Base-by-base conservation (phyloP, 2,797 vertebrate species). In the Tamandua tetradactyla region DNA sequence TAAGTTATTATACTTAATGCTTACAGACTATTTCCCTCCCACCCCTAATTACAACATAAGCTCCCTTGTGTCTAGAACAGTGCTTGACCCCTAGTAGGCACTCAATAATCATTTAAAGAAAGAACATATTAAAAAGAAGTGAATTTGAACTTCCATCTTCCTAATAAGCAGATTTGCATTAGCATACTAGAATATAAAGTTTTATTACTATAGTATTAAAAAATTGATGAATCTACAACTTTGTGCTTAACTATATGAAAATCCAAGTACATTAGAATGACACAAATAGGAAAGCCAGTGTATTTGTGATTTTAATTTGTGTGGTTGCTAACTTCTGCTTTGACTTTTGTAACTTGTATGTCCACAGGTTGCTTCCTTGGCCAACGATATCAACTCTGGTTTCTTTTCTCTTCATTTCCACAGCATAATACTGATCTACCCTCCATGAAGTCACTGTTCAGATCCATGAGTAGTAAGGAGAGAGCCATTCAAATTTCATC, bases 131-230 rank as follows among this genome's bases (percentile, higher is more conserved):
- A 62, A 72, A 93, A 81, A 18, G 66, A 59, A 76, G 44, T 68
- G 75, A 78, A 86, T 79, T 13, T 87, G 69, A 72, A 74, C 13
- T 74, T 82, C 17, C 2, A 85, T 32, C 69, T 83, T 69, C 18
- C 44, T 32, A 93, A 80, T 17, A 52, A 68, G 71, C 30, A 71
- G 55, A 89, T 87, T 57, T 69, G 23, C 35, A 91, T 84, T 85
- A 76, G 37, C 37, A 81, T 44, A 59, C 27, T 68, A 49, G 7
- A 52, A 52, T 69, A 47, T 12, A 55, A 81, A 76, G 27, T 83
- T 89, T 87, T 59, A 89, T 89, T 89, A 87, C 20, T 80, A 85
- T 2, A 76, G 23, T 47, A 76, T 44, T 62, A 76, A 89, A 80
- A 62, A 55, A 72, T 25, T 42, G 52, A 85, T 40, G 37, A 22